Base-by-base conservation (phyloP, 1,140 invertebrate species). In the Drosophila miranda region DNA sequence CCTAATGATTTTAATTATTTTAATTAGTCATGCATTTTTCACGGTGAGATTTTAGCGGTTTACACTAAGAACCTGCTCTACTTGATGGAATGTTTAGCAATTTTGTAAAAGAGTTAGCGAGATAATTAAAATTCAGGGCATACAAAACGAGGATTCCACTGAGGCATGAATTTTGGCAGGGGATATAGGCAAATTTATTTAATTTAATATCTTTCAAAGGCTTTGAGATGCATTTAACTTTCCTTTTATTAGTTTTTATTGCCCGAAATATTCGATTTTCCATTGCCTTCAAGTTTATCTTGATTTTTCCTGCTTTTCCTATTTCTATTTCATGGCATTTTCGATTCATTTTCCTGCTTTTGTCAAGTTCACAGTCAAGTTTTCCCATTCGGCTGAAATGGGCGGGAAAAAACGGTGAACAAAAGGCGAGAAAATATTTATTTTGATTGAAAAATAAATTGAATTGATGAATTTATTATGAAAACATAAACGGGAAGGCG, bases 391-490 rank as follows among this genome's bases (percentile, higher is more conserved):
- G 34, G 3, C 9, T 38, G 34, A 67, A 11, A 11, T 38, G 34
- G 34, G 34, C 3, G 34, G 3, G 11, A 38, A 38, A 62, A 61
- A 59, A 52, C 38, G 13, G 19, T 2, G 46, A 71, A 50, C 51
- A 59, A 52, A 28, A 38, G 41, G 45, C 21, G 14, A 57, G 44
- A 44, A 48, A 48, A 52, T 26, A 81, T 86, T 89, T 82, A 89
- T 89, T 89, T 89, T 89, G 86, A 89, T 89, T 89, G 86, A 89
- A 89, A 89, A 84, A 89, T 89, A 89, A 89, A 89, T 89, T 83
- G 86, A 89, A 87, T 89, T 86, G 89, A 89, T 89, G 86, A 89
- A 89, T 86, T 82, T 89, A 87, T 89, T 89, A 89, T 89, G 75
- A 89, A 82, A 89, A 81, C 75, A 89, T 81, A 76, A 81, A 73